These are phyloP conservation scores for Drosophila jambulina DNA, from an alignment of 1,140 invertebrate genomes.

Conservation along the genomic window DNA sequence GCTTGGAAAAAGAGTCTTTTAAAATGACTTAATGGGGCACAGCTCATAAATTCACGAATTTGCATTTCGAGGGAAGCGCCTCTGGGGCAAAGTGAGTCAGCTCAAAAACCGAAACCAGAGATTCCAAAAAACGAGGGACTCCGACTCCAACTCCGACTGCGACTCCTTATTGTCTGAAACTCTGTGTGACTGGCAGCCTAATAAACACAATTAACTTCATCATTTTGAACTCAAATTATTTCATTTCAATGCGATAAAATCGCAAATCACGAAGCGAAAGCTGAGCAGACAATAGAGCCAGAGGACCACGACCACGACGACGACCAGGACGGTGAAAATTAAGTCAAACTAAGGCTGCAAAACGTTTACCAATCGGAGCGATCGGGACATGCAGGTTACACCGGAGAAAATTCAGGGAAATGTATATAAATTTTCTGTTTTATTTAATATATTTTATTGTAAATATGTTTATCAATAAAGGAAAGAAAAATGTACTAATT, in stretches of 20 bases:
- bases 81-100: conserved; percentile 63
- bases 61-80: conserved; percentile 76
- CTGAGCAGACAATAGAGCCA: conserved; percentile 60
- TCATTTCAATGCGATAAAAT: conserved; percentile 85
- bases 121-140: conserved; percentile 17
- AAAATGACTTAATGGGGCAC: conserved; percentile 84
- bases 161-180: conserved; percentile 36
- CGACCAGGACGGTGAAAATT: conserved; percentile 76
- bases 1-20: conserved; percentile 63
- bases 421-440: too few relatives aligned
- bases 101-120: conserved; percentile 50
- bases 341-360: conserved; percentile 78
- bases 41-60: conserved; percentile 84
- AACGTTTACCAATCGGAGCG: conserved; percentile 79
- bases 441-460: too few relatives aligned
- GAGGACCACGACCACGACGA: conserved; percentile 39
- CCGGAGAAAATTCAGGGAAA: conserved; percentile 3
- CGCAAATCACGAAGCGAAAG: conserved; percentile 84
- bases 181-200: conserved; percentile 79
- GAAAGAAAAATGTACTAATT: not conserved
- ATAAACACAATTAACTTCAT: conserved; percentile 85
- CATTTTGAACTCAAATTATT: conserved; percentile 85
- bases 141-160: not conserved
- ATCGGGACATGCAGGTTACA: conserved; percentile 57
- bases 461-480: not conserved